phyloP scores from a whole-genome alignment of 2,113 vertebrate species.

The Alexandromys fortis region DNA sequence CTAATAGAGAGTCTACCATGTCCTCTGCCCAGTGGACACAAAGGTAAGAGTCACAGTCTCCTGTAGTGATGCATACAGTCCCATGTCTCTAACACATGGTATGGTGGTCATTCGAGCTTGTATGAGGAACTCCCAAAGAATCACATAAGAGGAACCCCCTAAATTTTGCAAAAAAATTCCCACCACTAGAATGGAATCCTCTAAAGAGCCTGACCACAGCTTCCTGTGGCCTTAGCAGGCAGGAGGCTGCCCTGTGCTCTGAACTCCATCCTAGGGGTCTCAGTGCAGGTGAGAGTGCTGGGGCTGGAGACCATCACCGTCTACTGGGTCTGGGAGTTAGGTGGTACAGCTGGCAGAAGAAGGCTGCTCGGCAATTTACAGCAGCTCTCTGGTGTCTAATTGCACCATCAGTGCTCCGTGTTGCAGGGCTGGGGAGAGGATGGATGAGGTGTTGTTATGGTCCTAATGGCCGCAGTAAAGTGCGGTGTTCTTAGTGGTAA shows the following conservation, averaged over 20 bases:
- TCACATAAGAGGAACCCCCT: not conserved
- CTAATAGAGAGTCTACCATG: not conserved
- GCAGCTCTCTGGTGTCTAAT: slow-evolving; percentile 83
- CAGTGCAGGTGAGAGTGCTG: not conserved
- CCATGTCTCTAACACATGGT: not conserved
- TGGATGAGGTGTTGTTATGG: slow-evolving; percentile 81
- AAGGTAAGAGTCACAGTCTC: not conserved
- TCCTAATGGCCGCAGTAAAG: slow-evolving; percentile 84
- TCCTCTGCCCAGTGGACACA: not conserved
- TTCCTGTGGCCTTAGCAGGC: not conserved
- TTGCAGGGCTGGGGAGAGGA: slow-evolving; percentile 83
- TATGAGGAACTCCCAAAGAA: not conserved
- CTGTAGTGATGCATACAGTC: not conserved
- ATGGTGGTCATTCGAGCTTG: not conserved
- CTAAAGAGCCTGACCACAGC: not conserved
- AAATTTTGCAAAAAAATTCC: not conserved
- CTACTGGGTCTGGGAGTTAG: not conserved
- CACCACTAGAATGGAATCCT: not conserved
- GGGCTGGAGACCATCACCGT: not conserved
- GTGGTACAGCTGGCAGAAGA: not conserved
- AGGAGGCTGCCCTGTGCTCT: not conserved
- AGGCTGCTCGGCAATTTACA: slow-evolving; percentile 81
- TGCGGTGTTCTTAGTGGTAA: slow-evolving; percentile 81
- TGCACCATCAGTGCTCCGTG: slow-evolving; percentile 81
- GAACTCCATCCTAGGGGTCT: not conserved